Evolutionary conservation across 2,797 vertebrate species (phyloP), one percentile per base, ranked within the genome.

Genomic region (Enteromius treurensis): DNA sequence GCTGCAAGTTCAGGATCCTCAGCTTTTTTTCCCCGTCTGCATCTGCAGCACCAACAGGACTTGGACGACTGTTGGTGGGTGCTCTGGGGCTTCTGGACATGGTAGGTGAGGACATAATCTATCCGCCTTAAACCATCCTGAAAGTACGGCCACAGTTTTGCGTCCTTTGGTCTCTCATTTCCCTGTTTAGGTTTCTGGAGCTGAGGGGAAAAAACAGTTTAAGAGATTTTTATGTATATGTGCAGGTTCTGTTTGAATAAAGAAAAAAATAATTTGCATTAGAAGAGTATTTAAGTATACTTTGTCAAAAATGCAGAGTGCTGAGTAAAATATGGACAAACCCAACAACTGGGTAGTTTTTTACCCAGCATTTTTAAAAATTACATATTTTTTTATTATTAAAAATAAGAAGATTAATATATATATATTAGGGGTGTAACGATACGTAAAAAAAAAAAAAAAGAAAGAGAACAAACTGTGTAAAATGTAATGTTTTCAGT

Each of bases 71-170:
- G 91, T 0, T 90, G 91, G 23, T 77, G 92, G 65, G 91, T 85
- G 0, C 79, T 86, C 45, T 23, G 19, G 6, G 95, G 92, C 88
- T 97, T 96, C 90, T 96, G 95, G 90, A 97, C 94, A 0, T 95
- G 94, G 91, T 99, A 99, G 0, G 97, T 95, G 65, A 99, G 91
- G 78, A 98, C 96, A 17, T 97, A 99, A 89, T 99, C 98, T 80
- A 98, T 96, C 82, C 95, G 95, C 26, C 96, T 95, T 71, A 87
- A 90, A 29, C 97, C 97, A 3, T 99, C 98, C 34, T 92, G 85
- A 89, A 99, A 97, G 92, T 94, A 98, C 0, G 96, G 94, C 53
- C 96, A 97, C 0, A 93, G 92, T 23, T 90, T 83, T 0, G 70
- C 93, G 84, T 92, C 91, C 64, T 90, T 89, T 15, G 93, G 91